phyloP scores from a whole-genome alignment of 2,888 invertebrate genomes.

The Drosophila algonquin region DNA sequence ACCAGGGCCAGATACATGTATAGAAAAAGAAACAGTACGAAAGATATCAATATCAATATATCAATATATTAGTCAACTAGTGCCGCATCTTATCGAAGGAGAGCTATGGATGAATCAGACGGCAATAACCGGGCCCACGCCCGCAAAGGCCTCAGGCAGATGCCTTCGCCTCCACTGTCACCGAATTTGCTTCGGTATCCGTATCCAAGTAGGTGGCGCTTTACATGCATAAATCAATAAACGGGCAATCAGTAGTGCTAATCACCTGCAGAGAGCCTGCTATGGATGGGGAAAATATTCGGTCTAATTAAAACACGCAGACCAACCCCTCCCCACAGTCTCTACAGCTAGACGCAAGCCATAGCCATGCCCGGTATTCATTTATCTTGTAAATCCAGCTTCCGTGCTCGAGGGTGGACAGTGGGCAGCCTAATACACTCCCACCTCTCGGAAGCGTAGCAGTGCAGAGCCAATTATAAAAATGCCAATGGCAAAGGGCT shows the following conservation, averaged over 20 bases:
- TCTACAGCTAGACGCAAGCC: no score
- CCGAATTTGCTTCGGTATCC: background rate
- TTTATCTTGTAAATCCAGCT: background rate
- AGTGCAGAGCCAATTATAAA: constrained; percentile 59
- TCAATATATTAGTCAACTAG: constrained; percentile 61
- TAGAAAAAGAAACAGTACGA: background rate
- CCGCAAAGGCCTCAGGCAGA: background rate
- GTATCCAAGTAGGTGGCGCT: constrained; percentile 12
- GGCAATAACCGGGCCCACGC: background rate
- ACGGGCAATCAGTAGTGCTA: constrained; percentile 44
- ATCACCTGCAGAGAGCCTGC: constrained; percentile 44
- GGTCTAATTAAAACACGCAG: background rate
- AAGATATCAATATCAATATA: no score
- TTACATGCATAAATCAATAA: constrained; percentile 52
- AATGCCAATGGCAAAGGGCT: constrained; percentile 47
- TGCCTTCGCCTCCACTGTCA: background rate
- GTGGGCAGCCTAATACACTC: background rate
- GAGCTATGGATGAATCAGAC: constrained; percentile 52
- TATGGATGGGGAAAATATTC: background rate
- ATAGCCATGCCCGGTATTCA: no score
- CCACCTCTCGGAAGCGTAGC: background rate
- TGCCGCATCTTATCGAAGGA: constrained; percentile 27
- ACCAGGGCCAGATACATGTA: background rate
- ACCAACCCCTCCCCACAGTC: no score
- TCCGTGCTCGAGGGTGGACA: background rate